These are phyloP conservation scores for Aulostomus chinensis DNA, from an alignment of 2,797 vertebrate genomes.

Conservation along the genomic window DNA sequence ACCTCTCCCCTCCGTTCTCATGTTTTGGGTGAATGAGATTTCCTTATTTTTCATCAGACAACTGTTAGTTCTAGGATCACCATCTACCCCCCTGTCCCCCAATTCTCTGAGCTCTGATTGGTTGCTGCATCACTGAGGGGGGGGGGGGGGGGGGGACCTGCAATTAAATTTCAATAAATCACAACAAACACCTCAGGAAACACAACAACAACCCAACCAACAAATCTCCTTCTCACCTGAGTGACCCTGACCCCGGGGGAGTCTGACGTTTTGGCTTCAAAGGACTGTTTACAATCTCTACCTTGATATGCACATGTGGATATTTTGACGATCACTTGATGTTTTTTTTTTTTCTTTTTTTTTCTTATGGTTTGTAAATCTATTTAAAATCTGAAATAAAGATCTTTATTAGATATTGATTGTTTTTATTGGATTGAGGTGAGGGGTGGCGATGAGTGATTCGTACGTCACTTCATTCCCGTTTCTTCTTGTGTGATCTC, in stretches of 20 bases:
- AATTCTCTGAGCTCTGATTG: conserved; percentile 50
- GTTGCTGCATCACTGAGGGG: conserved; percentile 46
- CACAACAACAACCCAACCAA: conserved; percentile 35
- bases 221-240: conserved; percentile 35
- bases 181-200: conserved; percentile 70
- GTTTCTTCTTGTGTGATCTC: conserved; percentile 24
- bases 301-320: conserved; percentile 78
- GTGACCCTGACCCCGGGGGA: conserved; percentile 46
- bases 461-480: conserved; percentile 6
- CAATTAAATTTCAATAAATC: too few relatives aligned
- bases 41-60: conserved; percentile 32
- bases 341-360: conserved; percentile 33
- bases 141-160: too few relatives aligned
- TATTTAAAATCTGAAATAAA: conserved; percentile 86
- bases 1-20: conserved; percentile 15
- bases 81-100: background rate
- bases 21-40: conserved; percentile 36
- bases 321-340: conserved; percentile 77
- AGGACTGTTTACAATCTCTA: conserved; percentile 79
- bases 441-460: background rate
- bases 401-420: conserved; percentile 78
- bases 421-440: background rate
- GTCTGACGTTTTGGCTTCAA: conserved; percentile 61
- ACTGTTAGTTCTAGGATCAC: conserved; percentile 39
- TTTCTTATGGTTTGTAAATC: conserved; percentile 84